Evolutionary conservation across 2,113 vertebrate genomes (phyloP).

Genomic region (Gobiocypris rarus): DNA sequence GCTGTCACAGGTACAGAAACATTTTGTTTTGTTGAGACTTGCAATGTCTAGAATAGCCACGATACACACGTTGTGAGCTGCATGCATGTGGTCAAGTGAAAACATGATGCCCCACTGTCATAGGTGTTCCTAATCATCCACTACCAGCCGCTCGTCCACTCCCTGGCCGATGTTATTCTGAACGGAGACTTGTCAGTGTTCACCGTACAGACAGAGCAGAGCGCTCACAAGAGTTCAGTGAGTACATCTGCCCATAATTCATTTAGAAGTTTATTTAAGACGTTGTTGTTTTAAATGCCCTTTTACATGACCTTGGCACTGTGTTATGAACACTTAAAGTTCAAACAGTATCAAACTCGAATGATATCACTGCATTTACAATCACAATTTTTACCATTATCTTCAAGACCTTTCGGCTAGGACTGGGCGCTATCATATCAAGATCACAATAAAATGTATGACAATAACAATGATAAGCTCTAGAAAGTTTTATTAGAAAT

Average conservation of each 20-base stretch:
- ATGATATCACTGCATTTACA: background rate
- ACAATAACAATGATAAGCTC: no score
- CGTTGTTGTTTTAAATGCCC: no score
- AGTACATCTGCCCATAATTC: slow-evolving; percentile 54
- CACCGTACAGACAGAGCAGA: slow-evolving; percentile 80
- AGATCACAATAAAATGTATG: no score
- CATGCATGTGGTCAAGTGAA: background rate
- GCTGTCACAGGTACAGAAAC: slow-evolving; percentile 88
- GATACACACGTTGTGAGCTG: background rate
- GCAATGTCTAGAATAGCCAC: background rate
- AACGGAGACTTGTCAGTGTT: slow-evolving; percentile 93
- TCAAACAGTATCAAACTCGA: background rate
- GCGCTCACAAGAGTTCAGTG: slow-evolving; percentile 85
- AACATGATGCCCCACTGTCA: background rate
- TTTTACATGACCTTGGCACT: background rate
- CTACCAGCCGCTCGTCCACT: slow-evolving; percentile 91
- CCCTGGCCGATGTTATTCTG: slow-evolving; percentile 92
- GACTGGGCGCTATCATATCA: no score
- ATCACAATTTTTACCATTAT: background rate
- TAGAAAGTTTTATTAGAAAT: no score
- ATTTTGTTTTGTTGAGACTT: slow-evolving; percentile 23
- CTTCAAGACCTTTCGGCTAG: background rate
- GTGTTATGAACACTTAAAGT: background rate
- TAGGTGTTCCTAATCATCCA: slow-evolving; percentile 98
- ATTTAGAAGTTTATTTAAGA: slow-evolving; percentile 62